These are phyloP conservation scores for Parazoanthus atlanticus DNA, from an alignment of 92 coral and sea anemone genomes.

Conservation along the genomic window DNA sequence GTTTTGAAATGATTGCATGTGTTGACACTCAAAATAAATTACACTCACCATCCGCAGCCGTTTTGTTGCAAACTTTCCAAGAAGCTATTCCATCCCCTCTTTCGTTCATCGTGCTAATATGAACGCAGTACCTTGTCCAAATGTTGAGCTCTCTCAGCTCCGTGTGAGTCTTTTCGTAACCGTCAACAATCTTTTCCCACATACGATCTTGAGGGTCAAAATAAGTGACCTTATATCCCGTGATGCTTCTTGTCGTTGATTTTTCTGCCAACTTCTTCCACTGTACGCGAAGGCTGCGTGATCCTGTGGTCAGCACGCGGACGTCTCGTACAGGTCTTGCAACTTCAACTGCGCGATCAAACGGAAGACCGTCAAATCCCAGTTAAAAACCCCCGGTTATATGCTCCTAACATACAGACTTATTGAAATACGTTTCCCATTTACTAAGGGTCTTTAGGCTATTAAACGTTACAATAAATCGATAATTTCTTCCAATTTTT, in stretches of 20 bases:
- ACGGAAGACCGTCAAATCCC: neutral
- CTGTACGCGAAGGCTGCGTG: slow-evolving; percentile 55
- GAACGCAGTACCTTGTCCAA: slow-evolving; percentile 59
- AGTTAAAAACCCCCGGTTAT: too few relatives aligned
- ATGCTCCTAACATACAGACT: too few relatives aligned
- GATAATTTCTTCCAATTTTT: too few relatives aligned
- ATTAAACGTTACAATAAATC: too few relatives aligned
- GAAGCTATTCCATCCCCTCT: slow-evolving; percentile 66
- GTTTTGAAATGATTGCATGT: neutral
- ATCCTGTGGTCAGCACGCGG: slow-evolving; percentile 42
- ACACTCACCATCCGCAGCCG: slow-evolving; percentile 48
- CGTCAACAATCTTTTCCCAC: slow-evolving; percentile 43
- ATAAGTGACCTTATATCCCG: slow-evolving; percentile 54
- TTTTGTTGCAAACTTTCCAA: slow-evolving; percentile 49
- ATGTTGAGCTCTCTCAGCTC: slow-evolving; percentile 37
- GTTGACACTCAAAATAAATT: neutral
- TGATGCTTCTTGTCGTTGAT: slow-evolving; percentile 33
- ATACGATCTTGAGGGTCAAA: slow-evolving; percentile 42
- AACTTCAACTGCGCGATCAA: slow-evolving; percentile 28
- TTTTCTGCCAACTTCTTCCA: slow-evolving; percentile 52
- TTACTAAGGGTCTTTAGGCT: too few relatives aligned
- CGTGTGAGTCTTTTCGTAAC: slow-evolving; percentile 29
- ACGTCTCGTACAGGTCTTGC: slow-evolving; percentile 23
- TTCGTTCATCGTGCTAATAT: slow-evolving; percentile 49
- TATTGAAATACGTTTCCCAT: too few relatives aligned